Conservation (phyloP, 2,888 invertebrate genomes). For the Pantelozetes paolii region DNA sequence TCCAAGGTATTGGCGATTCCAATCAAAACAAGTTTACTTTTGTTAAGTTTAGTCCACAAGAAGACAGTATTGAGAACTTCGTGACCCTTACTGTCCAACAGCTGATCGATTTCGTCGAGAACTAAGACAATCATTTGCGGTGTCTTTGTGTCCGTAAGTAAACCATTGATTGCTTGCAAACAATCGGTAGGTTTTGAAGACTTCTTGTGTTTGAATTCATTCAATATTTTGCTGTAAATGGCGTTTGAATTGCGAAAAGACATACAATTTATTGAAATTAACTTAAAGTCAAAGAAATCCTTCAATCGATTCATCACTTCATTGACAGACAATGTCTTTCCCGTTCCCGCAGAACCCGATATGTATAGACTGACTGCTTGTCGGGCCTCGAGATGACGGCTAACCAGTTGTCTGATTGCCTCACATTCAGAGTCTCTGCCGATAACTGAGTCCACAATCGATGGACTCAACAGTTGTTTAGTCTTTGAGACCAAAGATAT, state of each 20-base stretch:
- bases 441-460: slow-evolving; percentile 55
- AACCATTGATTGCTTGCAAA: slow-evolving; percentile 51
- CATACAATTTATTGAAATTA: slow-evolving; percentile 80
- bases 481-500: slow-evolving; percentile 48
- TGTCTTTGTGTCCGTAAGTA: not conserved
- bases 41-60: slow-evolving; percentile 74
- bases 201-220: slow-evolving; percentile 64
- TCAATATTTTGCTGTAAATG: slow-evolving; percentile 62
- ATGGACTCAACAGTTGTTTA: slow-evolving; percentile 58
- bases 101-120: slow-evolving; percentile 92
- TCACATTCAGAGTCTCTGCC: slow-evolving; percentile 75
- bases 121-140: slow-evolving; percentile 61
- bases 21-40: slow-evolving; percentile 70
- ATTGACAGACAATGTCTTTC: slow-evolving; percentile 83
- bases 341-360: slow-evolving; percentile 95
- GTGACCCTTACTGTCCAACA: slow-evolving; percentile 69
- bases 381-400: slow-evolving; percentile 61
- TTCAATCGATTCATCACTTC: slow-evolving; percentile 66
- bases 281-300: slow-evolving; percentile 58
- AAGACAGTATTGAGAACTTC: slow-evolving; percentile 86
- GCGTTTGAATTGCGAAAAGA: slow-evolving; percentile 74
- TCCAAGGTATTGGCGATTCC: slow-evolving; percentile 95
- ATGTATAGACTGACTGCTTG: slow-evolving; percentile 81
- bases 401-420: slow-evolving; percentile 66
- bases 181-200: slow-evolving; percentile 70